Percentiles rank a stretch among this genome's conserved stretches.
phyloP scores from a whole-genome alignment of 2,888 invertebrate genomes.

The Neoscelio sp. region DNA sequence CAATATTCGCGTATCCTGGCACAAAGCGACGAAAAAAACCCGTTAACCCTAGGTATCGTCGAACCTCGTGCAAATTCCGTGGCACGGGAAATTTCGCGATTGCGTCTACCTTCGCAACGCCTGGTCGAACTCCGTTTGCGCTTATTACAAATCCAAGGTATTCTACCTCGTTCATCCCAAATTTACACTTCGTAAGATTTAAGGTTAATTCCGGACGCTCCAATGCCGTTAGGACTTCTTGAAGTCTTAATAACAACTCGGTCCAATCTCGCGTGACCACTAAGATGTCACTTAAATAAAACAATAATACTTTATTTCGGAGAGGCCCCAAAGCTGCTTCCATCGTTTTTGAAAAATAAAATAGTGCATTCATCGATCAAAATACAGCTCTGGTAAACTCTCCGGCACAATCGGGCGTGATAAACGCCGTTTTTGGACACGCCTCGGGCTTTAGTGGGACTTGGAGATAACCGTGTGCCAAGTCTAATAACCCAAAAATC shows the following conservation, averaged over 20 bases:
- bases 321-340: constrained; percentile 20
- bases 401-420: constrained; percentile 69
- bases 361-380: constrained; percentile 72
- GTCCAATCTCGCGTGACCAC: constrained; percentile 17
- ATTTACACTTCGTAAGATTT: constrained; percentile 14
- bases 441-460: constrained; percentile 51
- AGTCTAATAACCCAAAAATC: constrained; percentile 16
- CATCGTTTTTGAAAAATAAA: constrained; percentile 69
- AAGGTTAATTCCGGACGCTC: constrained; percentile 27
- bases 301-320: constrained; percentile 16
- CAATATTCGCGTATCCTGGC: background rate
- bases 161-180: constrained; percentile 4
- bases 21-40: constrained; percentile 36
- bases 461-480: constrained; percentile 27
- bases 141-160: constrained; percentile 24
- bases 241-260: constrained; percentile 24
- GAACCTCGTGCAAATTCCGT: constrained; percentile 32
- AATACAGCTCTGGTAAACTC: constrained; percentile 73
- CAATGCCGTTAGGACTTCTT: constrained; percentile 11
- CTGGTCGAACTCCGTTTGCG: constrained; percentile 16
- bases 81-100: constrained; percentile 26
- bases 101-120: constrained; percentile 8
- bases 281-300: constrained; percentile 38
- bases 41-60: constrained; percentile 49
- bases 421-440: constrained; percentile 56